These are phyloP conservation scores for Orientallactaga bullata DNA, from an alignment of 2,113 vertebrate species.

Conservation along the genomic window DNA sequence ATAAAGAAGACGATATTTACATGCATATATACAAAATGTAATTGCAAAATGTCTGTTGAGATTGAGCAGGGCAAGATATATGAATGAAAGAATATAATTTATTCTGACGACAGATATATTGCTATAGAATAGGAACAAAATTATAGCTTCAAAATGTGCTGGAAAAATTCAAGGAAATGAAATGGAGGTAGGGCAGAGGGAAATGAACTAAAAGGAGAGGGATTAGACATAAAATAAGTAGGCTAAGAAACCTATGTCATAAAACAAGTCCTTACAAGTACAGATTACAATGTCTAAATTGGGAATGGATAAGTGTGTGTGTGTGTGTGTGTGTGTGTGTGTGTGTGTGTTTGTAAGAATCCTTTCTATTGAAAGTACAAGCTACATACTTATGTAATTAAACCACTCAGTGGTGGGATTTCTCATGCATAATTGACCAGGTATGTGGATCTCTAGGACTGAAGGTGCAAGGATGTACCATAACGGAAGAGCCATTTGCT, in stretches of 20 bases:
- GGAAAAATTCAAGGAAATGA: slow-evolving; percentile 38
- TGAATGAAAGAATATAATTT: slow-evolving; percentile 53
- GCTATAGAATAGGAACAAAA: not conserved
- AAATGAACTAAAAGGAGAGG: slow-evolving; percentile 33
- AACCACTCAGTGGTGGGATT: not conserved
- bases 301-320: not conserved
- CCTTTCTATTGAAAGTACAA: slow-evolving; percentile 35
- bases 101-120: slow-evolving; percentile 4
- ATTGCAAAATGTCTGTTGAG: slow-evolving; percentile 9
- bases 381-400: not conserved
- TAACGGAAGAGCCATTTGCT: not conserved
- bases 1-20: slow-evolving; percentile 57
- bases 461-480: not conserved
- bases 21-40: not conserved
- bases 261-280: not conserved
- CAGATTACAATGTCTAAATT: not conserved
- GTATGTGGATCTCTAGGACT: not conserved
- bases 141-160: slow-evolving; percentile 25
- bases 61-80: not conserved
- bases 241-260: not conserved
- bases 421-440: not conserved
- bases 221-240: not conserved
- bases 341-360: not conserved
- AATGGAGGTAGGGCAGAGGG: not conserved
- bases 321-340: not conserved